Evolutionary conservation across 2,888 invertebrate species (phyloP).

Genomic region (Callyntrura guangdongensis): DNA sequence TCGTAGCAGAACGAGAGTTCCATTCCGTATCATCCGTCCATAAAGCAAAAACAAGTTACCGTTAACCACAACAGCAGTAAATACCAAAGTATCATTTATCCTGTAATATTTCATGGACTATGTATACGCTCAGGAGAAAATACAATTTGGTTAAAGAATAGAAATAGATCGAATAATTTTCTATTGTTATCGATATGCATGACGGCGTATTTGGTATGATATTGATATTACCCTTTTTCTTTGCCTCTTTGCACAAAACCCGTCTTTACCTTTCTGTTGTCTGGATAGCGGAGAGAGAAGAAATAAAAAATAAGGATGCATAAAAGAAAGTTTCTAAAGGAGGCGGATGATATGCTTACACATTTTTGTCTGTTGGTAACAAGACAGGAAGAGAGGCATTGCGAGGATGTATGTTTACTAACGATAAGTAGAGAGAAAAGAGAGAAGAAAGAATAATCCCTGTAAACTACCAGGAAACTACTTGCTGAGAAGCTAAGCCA

Average conservation of each 20-base stretch:
- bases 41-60: constrained; percentile 46
- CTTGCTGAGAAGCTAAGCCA: not conserved
- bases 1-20: not conserved
- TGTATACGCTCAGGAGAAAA: not conserved
- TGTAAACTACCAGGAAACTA: constrained; percentile 6
- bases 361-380: not conserved
- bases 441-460: constrained; percentile 40
- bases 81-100: constrained; percentile 7
- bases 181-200: constrained; percentile 25
- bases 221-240: constrained; percentile 14
- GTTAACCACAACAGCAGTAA: not conserved
- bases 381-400: not conserved
- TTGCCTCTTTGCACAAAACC: not conserved
- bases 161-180: not conserved
- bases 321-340: constrained; percentile 13
- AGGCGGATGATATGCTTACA: not conserved
- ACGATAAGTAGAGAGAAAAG: constrained; percentile 11
- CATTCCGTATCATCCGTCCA: not conserved
- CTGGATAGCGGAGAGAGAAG: not conserved
- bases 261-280: not conserved
- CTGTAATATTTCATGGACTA: not conserved
- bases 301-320: constrained; percentile 11
- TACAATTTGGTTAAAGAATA: not conserved
- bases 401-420: not conserved
- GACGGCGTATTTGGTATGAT: not conserved